Conservation (phyloP, 2,888 invertebrate species). For the Melinopterus prodromus region DNA sequence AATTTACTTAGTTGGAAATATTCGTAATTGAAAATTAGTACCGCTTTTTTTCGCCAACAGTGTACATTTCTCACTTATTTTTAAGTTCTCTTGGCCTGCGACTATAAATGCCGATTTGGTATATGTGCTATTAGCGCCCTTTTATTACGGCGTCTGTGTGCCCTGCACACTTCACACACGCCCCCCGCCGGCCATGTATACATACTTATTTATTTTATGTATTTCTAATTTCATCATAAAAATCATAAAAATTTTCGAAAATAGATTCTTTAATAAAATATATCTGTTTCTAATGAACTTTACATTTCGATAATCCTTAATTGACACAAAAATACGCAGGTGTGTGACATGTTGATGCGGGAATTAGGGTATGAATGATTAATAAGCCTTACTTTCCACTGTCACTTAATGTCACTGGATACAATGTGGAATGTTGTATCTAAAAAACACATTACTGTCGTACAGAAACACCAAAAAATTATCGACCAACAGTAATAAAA, state of each 20-base stretch:
- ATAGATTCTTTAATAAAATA: not conserved
- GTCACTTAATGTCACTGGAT: not conserved
- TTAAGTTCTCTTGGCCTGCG: too few relatives aligned
- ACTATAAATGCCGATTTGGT: too few relatives aligned
- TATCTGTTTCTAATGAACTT: not conserved
- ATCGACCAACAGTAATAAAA: not conserved
- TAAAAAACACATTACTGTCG: not conserved
- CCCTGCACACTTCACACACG: too few relatives aligned
- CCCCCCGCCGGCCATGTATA: too few relatives aligned
- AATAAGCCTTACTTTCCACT: not conserved
- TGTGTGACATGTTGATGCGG: not conserved
- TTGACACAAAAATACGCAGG: not conserved
- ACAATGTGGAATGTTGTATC: not conserved
- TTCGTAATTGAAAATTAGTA: too few relatives aligned
- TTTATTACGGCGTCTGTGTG: too few relatives aligned
- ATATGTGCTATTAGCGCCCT: too few relatives aligned
- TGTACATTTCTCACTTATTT: too few relatives aligned
- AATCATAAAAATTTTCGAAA: not conserved
- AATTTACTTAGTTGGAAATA: too few relatives aligned
- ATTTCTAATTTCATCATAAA: too few relatives aligned
- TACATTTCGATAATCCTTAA: not conserved
- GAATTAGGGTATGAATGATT: not conserved
- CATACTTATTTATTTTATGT: too few relatives aligned
- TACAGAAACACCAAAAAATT: not conserved
- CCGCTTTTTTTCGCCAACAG: too few relatives aligned